These are phyloP conservation scores for Gymnocheta viridis DNA, from an alignment of 2,888 invertebrate species.

Conservation along the genomic window DNA sequence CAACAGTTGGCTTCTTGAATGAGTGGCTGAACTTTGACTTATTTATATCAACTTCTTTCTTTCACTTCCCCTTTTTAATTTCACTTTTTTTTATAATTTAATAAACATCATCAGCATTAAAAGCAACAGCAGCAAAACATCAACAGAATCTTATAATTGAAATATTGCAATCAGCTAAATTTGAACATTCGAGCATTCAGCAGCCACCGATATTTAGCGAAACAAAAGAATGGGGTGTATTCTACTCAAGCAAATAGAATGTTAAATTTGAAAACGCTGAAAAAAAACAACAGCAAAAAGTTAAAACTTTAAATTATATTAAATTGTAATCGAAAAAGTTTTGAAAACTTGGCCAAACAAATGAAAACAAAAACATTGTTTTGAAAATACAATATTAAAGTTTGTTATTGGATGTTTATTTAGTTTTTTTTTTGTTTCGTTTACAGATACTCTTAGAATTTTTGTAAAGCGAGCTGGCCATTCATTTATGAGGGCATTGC, in stretches of 20 bases:
- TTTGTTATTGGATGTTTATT: slow-evolving; percentile 11
- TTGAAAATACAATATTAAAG: slow-evolving; percentile 55
- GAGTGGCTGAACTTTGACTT: slow-evolving; percentile 48
- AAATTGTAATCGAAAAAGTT: slow-evolving; percentile 70
- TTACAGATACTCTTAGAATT: neutral
- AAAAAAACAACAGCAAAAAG: slow-evolving; percentile 11
- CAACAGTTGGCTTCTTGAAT: slow-evolving; percentile 40
- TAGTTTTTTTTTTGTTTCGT: neutral
- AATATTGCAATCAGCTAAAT: slow-evolving; percentile 64
- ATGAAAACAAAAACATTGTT: slow-evolving; percentile 52
- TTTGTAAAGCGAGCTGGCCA: neutral
- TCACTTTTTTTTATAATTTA: slow-evolving; percentile 17
- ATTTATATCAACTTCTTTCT: slow-evolving; percentile 22
- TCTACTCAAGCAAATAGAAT: slow-evolving; percentile 38
- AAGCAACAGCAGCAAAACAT: slow-evolving; percentile 47
- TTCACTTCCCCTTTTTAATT: neutral
- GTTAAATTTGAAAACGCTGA: slow-evolving; percentile 43
- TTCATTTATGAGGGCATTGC: neutral
- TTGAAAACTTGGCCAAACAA: slow-evolving; percentile 57
- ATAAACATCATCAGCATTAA: slow-evolving; percentile 38
- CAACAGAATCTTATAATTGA: slow-evolving; percentile 59
- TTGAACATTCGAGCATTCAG: slow-evolving; percentile 24
- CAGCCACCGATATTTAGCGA: slow-evolving; percentile 23
- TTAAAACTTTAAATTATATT: slow-evolving; percentile 68
- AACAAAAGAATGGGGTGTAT: slow-evolving; percentile 58